Evolutionary conservation across 2,113 vertebrate species (phyloP), one percentile per base, ranked within the genome.

Genomic region (Chloropsis cyanopogon): DNA sequence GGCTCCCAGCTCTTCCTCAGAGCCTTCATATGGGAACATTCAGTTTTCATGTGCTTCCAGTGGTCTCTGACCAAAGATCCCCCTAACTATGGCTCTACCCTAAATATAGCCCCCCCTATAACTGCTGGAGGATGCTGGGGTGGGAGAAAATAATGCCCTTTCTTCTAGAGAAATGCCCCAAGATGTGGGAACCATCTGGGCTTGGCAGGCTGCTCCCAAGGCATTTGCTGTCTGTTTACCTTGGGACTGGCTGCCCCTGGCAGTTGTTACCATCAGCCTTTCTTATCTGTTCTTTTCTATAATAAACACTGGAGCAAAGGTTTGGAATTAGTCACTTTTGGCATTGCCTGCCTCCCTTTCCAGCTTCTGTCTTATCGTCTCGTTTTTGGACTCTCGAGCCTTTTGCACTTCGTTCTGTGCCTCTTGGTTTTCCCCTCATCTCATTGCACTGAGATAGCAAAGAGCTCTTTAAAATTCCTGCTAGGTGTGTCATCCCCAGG

Each of bases 251-350:
- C 85, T 93, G 60, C 87, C 82, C 66, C 85, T 95, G 90, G 92
- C 94, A 90, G 78, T 91, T 95, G 77, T 92, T 82, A 25, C 63
- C 63, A 47, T 72, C 82, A 90, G 66, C 78, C 20, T 95, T 90
- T 70, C 93, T 96, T 96, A 97, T 96, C 93, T 95, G 59, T 57
- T 82, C 75, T 87, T 90, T 95, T 80, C 95, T 96, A 81, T 81
- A 91, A 91, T 85, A 97, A 96, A 95, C 75, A 10, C 59, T 86
- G 82, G 90, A 65, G 82, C 66, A 80, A 80, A 83, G 71, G 60
- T 72, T 90, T 88, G 87, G 94, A 91, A 93, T 93, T 92, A 83
- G 82, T 93, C 71, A 66, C 78, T 94, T 82, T 29, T 79, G 96
- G 82, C 78, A 42, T 57, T 86, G 91, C 84, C 63, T 86, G 64